Evolutionary conservation across 2,797 vertebrate genomes (phyloP), one percentile per base, ranked within the genome.

Genomic region (Glyptemys insculpta): DNA sequence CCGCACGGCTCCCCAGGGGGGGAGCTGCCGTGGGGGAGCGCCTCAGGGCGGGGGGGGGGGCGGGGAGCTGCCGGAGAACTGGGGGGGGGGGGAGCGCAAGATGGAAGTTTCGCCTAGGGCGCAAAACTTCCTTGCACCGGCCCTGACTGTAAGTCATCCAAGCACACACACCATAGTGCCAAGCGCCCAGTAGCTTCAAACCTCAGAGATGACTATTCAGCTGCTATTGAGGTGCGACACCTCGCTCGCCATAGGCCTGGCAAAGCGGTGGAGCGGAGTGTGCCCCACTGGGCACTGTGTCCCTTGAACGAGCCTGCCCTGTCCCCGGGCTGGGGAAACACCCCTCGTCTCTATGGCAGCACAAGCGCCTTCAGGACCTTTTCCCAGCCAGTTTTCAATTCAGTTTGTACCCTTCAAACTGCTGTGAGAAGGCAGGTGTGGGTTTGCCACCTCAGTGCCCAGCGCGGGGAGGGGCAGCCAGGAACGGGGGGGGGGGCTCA

Each of bases 181-280:
- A 21, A 23, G 65, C 3, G 15, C 59, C 1, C 7, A 18, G 62
- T n/a, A 12, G 65, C 65, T 23, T 9, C 65, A 23, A 19, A 4
- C 16, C 34, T 37, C 57, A 23, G 62, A 2, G 9, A 2, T 9
- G 62, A 37, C 5, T 5, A 21, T 11, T 12, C n/a, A 10, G 65
- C n/a, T 68, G n/a, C 9, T n/a, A 19, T 18, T 6, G 21, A 4
- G 19, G 19, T 2, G 34, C 2, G 4, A 37, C 34, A 19, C 16
- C 29, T 6, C 6, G 6, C 8, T 15, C 31, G 3, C 31, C 62
- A 21, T 5, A 37, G 34, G 34, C 9, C 65, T 37, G 37, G 65
- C 19, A 41, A 72, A 11, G 65, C 3, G 8, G 34, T 4, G 31
- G 59, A 18, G 59, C 59, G 2, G 31, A 16, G 59, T 3, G 59